Evolutionary conservation across 2,113 vertebrate species (phyloP).

Genomic region (Scalopus aquaticus): DNA sequence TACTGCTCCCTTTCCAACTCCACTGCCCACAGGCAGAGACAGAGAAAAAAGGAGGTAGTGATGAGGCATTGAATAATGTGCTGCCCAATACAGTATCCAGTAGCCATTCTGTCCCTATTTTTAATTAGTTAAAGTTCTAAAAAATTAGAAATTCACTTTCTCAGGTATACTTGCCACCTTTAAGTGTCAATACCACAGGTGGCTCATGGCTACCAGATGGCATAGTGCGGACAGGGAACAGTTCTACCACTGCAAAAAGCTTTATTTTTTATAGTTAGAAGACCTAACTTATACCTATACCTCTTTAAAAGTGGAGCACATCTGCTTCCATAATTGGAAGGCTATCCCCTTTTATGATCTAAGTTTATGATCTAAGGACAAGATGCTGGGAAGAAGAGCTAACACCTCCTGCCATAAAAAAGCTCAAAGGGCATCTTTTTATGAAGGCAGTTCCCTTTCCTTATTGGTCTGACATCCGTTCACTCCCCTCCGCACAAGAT

Average conservation of each 20-base stretch:
- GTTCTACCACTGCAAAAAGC: not conserved
- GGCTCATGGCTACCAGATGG: not conserved
- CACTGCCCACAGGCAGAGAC: not conserved
- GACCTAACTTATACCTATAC: not conserved
- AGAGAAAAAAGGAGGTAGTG: not conserved
- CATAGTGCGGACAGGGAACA: not conserved
- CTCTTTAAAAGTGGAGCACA: not conserved
- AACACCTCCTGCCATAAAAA: conserved; percentile 50
- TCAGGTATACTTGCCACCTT: not conserved
- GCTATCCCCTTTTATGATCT: not conserved
- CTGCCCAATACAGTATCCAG: not conserved
- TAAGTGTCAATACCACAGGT: not conserved
- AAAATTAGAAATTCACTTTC: conserved; percentile 8
- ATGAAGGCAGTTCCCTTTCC: not conserved
- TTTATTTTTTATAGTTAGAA: not conserved
- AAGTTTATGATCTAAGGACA: not conserved
- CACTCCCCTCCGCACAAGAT: not conserved
- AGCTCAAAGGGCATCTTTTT: conserved; percentile 41
- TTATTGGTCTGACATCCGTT: not conserved
- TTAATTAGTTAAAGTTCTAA: not conserved
- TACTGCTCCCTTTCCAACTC: not conserved
- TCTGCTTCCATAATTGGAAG: not conserved
- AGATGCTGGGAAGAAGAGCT: not conserved
- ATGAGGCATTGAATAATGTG: not conserved
- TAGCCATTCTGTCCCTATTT: not conserved